Evolutionary conservation across 1,140 invertebrate genomes (phyloP).

Genomic region (Pinna nobilis): DNA sequence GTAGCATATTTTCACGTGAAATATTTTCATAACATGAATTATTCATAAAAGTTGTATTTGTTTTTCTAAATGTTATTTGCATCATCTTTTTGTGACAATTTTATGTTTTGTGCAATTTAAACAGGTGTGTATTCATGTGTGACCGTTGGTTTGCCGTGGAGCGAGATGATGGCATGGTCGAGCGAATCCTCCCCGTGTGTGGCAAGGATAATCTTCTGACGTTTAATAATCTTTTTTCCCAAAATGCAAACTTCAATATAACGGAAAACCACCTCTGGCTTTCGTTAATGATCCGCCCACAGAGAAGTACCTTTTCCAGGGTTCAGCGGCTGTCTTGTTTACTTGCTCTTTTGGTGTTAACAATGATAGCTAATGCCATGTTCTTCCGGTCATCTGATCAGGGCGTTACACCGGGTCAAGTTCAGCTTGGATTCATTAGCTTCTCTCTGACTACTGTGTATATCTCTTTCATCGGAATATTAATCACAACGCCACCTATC

Average conservation of each 20-base stretch:
- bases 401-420: constrained; percentile 18
- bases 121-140: constrained; percentile 68
- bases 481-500: constrained; percentile 47
- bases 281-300: constrained; percentile 65
- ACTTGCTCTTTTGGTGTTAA: constrained; percentile 67
- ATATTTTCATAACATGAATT: no score
- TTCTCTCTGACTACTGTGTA: constrained; percentile 49
- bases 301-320: constrained; percentile 69
- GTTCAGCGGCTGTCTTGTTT: constrained; percentile 72
- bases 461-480: constrained; percentile 47
- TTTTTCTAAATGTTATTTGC: background rate
- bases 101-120: background rate
- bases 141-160: constrained; percentile 69
- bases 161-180: constrained; percentile 66
- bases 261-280: constrained; percentile 74
- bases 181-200: constrained; percentile 64
- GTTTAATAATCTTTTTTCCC: constrained; percentile 68
- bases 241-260: constrained; percentile 66
- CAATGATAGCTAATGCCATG: constrained; percentile 75
- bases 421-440: constrained; percentile 44
- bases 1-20: no score
- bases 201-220: constrained; percentile 60
- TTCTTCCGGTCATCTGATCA: constrained; percentile 62
- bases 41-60: background rate
- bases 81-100: background rate